Evolutionary conservation across 2,797 vertebrate species (phyloP).

Genomic region (Poeciliopsis gracilis): DNA sequence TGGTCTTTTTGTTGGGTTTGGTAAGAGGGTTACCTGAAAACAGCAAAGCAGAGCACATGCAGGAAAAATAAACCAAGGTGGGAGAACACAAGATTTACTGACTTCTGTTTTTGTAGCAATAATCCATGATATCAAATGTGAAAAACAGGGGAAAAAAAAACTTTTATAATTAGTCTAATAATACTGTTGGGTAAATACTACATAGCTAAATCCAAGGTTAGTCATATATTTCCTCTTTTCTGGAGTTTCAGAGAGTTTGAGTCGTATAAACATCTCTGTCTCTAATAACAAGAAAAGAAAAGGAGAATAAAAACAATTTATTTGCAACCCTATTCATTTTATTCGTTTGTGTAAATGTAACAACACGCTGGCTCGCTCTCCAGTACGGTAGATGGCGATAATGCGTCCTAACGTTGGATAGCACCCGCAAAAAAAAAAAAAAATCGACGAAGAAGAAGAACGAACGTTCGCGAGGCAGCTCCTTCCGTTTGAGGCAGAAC

Average conservation of each 20-base stretch:
- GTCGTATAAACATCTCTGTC: not conserved
- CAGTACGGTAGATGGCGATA: not conserved
- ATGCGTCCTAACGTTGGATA: not conserved
- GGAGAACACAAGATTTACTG: not conserved
- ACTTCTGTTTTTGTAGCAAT: too few relatives aligned
- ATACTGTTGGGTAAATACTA: not conserved
- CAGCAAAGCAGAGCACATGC: slow-evolving; percentile 78
- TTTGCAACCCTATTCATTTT: too few relatives aligned
- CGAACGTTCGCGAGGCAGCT: too few relatives aligned
- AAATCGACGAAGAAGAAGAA: not conserved
- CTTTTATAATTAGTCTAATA: too few relatives aligned
- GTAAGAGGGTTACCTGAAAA: slow-evolving; percentile 90
- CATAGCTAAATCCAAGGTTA: not conserved
- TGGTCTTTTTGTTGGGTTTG: slow-evolving; percentile 92
- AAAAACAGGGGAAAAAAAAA: too few relatives aligned
- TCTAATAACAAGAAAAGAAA: not conserved
- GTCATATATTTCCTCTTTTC: not conserved
- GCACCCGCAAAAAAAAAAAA: not conserved
- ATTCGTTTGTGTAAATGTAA: not conserved
- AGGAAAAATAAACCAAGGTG: slow-evolving; percentile 26
- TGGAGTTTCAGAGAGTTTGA: not conserved
- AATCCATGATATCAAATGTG: too few relatives aligned
- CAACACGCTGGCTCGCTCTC: not conserved
- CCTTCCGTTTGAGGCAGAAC: not conserved
- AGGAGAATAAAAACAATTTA: not conserved